These are phyloP conservation scores for Anarhynchus alexandrinus DNA, from an alignment of 2,113 vertebrate genomes.

Conservation along the genomic window DNA sequence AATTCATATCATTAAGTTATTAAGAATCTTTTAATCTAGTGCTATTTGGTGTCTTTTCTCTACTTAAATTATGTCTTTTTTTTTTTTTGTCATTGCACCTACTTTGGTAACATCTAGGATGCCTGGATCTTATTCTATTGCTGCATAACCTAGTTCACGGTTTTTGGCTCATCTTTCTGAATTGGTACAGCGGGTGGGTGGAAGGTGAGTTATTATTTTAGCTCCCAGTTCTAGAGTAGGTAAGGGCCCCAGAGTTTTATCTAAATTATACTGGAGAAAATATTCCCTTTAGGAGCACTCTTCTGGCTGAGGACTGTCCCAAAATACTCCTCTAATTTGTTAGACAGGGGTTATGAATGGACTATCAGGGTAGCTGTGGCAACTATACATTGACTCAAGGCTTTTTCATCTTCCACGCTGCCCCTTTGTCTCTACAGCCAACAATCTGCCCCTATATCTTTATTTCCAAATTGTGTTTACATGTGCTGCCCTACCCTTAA, in stretches of 20 bases:
- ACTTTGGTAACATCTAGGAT: slow-evolving; percentile 1
- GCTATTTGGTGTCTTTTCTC: not conserved
- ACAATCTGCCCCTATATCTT: not conserved
- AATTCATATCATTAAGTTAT: not conserved
- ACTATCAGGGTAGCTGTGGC: not conserved
- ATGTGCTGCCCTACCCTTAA: not conserved
- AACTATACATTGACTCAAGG: not conserved
- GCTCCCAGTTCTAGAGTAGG: slow-evolving; percentile 52
- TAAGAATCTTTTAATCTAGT: not conserved
- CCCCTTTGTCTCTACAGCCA: not conserved
- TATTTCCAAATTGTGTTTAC: not conserved
- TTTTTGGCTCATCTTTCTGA: slow-evolving; percentile 5
- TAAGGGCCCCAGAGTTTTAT: slow-evolving; percentile 56
- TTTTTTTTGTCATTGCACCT: not conserved
- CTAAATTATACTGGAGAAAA: slow-evolving; percentile 30
- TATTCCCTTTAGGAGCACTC: slow-evolving; percentile 23
- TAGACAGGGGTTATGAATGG: not conserved
- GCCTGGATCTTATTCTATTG: not conserved
- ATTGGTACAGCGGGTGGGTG: not conserved
- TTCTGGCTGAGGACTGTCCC: not conserved
- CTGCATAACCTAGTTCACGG: slow-evolving; percentile 32
- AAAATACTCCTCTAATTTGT: not conserved
- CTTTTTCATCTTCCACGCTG: not conserved
- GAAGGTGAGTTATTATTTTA: slow-evolving; percentile 60
- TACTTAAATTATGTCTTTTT: not conserved